These are phyloP conservation scores for Pyrocoelia pectoralis DNA, from an alignment of 2,888 invertebrate genomes.

Conservation along the genomic window DNA sequence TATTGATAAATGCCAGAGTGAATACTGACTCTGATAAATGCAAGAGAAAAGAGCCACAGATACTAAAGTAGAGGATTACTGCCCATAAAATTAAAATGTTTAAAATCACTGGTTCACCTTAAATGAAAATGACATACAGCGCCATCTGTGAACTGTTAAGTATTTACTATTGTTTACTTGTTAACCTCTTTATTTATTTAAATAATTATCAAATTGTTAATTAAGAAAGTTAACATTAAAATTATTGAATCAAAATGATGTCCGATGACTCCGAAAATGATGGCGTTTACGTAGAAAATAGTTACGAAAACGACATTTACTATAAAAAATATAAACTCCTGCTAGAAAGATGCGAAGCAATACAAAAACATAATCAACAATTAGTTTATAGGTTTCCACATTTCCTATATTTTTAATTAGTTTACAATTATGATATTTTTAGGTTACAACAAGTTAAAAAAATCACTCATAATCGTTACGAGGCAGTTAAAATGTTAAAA, in stretches of 20 bases:
- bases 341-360: slow-evolving; percentile 75
- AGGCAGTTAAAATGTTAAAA: slow-evolving; percentile 74
- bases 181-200: too few species aligned
- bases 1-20: too few species aligned
- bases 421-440: slow-evolving; percentile 40
- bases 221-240: too few species aligned
- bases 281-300: slow-evolving; percentile 57
- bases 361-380: slow-evolving; percentile 81
- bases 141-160: too few species aligned
- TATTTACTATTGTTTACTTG: too few species aligned
- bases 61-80: too few species aligned
- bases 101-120: too few species aligned
- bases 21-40: too few species aligned
- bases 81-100: too few species aligned
- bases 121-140: too few species aligned
- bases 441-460: slow-evolving; percentile 77
- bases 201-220: too few species aligned
- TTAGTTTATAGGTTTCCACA: slow-evolving; percentile 67
- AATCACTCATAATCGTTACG: slow-evolving; percentile 71
- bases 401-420: neutral
- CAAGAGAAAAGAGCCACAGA: too few species aligned
- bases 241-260: slow-evolving; percentile 61
- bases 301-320: slow-evolving; percentile 71
- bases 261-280: slow-evolving; percentile 70
- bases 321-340: slow-evolving; percentile 77